phyloP scores from a whole-genome alignment of 2,113 vertebrate species.

The Corynorhinus townsendii region DNA sequence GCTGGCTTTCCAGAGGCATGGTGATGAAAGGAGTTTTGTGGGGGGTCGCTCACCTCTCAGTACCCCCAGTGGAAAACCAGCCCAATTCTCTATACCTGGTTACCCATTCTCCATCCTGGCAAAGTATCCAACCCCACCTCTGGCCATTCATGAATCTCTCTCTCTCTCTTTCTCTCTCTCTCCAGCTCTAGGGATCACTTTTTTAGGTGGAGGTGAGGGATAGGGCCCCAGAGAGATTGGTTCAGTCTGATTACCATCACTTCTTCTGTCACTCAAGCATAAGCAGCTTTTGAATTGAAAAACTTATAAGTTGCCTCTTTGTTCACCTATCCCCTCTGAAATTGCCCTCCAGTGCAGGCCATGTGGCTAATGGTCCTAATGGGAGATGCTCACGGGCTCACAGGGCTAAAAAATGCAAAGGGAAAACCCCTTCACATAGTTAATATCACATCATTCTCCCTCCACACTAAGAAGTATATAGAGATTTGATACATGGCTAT shows the following conservation, averaged over 20 bases:
- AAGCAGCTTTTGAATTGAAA: conserved; percentile 20
- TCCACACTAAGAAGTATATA: conserved; percentile 9
- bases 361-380: neutral
- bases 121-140: neutral
- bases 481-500: conserved; percentile 55
- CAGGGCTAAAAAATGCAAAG: neutral
- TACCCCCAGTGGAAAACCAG: neutral
- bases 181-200: neutral
- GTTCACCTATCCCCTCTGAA: conserved; percentile 10
- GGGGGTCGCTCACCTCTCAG: neutral
- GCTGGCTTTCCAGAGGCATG: neutral
- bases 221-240: neutral
- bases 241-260: neutral
- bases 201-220: neutral
- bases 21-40: neutral
- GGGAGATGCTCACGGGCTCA: neutral
- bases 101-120: neutral
- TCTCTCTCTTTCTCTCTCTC: neutral
- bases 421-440: neutral
- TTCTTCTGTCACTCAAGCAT: conserved; percentile 4
- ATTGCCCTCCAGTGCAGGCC: neutral
- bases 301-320: neutral
- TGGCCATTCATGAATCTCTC: neutral
- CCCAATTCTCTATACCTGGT: neutral
- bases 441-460: conserved; percentile 45